Evolutionary conservation across 2,888 invertebrate genomes (phyloP), one percentile per base, ranked within the genome.

Genomic region (Cenopis cana): DNA sequence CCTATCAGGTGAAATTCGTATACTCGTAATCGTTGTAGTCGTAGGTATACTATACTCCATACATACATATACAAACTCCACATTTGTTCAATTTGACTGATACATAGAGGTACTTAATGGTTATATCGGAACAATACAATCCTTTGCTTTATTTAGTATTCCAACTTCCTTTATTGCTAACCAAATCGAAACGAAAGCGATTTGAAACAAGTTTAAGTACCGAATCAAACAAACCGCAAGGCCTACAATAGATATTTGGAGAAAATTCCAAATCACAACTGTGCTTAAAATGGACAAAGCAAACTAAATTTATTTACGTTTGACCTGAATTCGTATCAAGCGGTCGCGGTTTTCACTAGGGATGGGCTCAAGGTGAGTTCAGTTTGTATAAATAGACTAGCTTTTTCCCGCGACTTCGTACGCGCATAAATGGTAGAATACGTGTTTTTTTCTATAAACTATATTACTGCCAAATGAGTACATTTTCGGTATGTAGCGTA

Each of bases 271-370:
- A 60, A 70, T 66, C 70, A 70, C 66, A 66, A 70, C 71, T 71
- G 71, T 71, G 49, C 66, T 66, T 56, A 71, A 67, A 71, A 71
- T 46, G 60, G 60, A 61, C 71, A 67, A 71, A 71, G 61, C 60
- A 61, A 65, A 69, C 69, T 69, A 73, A 73, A 73, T 68, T 72
- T 68, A 69, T 73, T 66, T 73, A 56, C 52, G 38, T 73, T 66
- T 69, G 68, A 73, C 70, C 73, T 73, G 64, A 65, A 72, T 73
- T 61, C 55, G 66, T 38, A 68, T 64, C 69, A 69, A 61, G 59
- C 54, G 64, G 68, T 54, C 60, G 71, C 59, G 71, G 71, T 68
- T 66, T 46, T 11, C 20, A 2, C 46, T 54, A 70, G 65, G 59
- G 69, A 59, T 52, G 69, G 29, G 52, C 64, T 62, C 17, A 50